phyloP scores from a whole-genome alignment of 2,888 invertebrate species.

The Chelonus formosanus region DNA sequence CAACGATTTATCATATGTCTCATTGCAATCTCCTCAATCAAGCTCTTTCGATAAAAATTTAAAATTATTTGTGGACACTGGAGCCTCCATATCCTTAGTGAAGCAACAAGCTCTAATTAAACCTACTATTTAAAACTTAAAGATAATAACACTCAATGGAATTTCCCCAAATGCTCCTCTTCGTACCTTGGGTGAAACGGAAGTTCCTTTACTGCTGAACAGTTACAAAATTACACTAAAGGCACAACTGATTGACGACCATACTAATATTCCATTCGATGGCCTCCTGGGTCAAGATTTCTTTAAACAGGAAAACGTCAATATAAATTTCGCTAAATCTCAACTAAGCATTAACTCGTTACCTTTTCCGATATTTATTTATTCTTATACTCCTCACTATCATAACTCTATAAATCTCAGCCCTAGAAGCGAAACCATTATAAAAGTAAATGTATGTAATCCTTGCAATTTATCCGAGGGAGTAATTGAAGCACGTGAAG shows the following conservation, averaged over 20 bases:
- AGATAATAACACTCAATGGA: background rate
- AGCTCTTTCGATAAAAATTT: too few relatives aligned
- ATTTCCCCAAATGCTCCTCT: background rate
- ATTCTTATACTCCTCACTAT: background rate
- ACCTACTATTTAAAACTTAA: conserved; percentile 12
- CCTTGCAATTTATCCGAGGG: too few relatives aligned
- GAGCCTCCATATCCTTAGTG: background rate
- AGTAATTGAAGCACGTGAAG: too few relatives aligned
- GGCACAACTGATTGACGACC: background rate
- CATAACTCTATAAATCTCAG: too few relatives aligned
- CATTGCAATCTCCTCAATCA: too few relatives aligned
- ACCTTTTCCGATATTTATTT: background rate
- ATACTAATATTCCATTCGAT: conserved; percentile 21
- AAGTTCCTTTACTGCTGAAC: background rate
- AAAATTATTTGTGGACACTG: too few relatives aligned
- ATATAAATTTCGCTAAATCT: conserved; percentile 9
- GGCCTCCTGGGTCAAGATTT: conserved; percentile 23
- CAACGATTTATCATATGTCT: too few relatives aligned
- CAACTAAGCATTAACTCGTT: background rate
- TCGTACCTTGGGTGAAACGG: background rate
- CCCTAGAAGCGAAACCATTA: too few relatives aligned
- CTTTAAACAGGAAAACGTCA: conserved; percentile 6
- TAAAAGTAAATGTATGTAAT: too few relatives aligned
- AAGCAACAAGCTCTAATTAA: conserved; percentile 1
- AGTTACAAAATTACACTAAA: background rate